Evolutionary conservation across 2,888 invertebrate genomes (phyloP).

Genomic region (Melangyna quadrimaculata): DNA sequence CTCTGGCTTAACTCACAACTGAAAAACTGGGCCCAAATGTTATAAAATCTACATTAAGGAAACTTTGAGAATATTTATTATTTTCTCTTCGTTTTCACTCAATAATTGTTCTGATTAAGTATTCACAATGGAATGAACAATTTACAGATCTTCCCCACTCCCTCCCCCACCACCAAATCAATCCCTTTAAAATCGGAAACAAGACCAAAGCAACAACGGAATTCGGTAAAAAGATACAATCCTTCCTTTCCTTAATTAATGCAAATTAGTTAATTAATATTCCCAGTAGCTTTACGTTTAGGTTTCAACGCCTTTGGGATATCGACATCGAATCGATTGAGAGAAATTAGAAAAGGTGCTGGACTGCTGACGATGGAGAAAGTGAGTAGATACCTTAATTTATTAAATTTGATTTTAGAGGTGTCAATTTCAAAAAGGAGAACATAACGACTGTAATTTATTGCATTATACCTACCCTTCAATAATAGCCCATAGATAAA

Average conservation of each 20-base stretch:
- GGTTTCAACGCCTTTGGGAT: conserved; percentile 36
- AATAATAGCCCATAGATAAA: conserved; percentile 12
- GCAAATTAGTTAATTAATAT: conserved; percentile 68
- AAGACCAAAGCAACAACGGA: not conserved
- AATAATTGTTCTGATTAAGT: not conserved
- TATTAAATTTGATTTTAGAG: conserved; percentile 61
- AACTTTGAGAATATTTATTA: no score
- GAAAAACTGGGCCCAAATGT: no score
- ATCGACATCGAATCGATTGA: not conserved
- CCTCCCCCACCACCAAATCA: not conserved
- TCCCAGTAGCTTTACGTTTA: conserved; percentile 49
- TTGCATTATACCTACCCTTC: conserved; percentile 41
- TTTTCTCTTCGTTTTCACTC: not conserved
- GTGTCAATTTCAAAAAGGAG: conserved; percentile 61
- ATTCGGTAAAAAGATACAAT: not conserved
- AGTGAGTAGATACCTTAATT: conserved; percentile 41
- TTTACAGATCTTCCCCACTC: not conserved
- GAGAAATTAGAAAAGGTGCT: not conserved
- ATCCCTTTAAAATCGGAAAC: not conserved
- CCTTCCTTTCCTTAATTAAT: conserved; percentile 58
- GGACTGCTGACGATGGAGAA: not conserved
- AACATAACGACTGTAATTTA: conserved; percentile 36
- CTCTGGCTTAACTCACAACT: no score
- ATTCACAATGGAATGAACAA: not conserved
- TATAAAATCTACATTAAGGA: no score